Evolutionary conservation across 1,140 invertebrate species (phyloP).

Genomic region (Dolichoris vasculosae): DNA sequence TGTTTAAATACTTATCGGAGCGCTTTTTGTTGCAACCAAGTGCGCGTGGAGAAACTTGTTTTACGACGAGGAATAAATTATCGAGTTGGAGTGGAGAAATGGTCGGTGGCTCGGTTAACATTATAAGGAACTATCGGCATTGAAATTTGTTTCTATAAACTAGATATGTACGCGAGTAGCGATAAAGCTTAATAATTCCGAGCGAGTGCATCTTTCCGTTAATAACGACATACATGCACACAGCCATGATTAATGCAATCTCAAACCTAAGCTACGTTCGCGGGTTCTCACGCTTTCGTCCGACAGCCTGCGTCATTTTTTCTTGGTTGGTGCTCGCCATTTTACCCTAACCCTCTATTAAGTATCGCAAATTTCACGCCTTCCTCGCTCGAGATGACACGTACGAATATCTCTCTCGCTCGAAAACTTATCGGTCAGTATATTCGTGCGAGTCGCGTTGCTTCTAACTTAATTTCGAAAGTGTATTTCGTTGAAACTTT

Average conservation of each 20-base stretch:
- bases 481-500: slow-evolving; percentile 5
- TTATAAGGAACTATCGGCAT: background rate
- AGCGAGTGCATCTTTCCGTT: background rate
- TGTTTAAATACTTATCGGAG: background rate
- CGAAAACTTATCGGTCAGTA: background rate
- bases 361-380: slow-evolving; percentile 5
- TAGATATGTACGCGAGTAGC: background rate
- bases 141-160: background rate
- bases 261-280: background rate
- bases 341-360: background rate
- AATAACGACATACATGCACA: background rate
- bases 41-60: background rate
- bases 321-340: background rate
- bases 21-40: background rate
- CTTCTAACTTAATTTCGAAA: background rate
- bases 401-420: background rate
- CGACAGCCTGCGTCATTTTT: background rate
- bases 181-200: slow-evolving; percentile 2
- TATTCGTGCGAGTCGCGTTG: background rate
- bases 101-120: background rate
- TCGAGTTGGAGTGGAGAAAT: background rate
- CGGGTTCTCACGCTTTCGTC: slow-evolving; percentile 22
- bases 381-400: background rate
- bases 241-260: background rate
- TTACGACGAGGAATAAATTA: background rate